Percentiles rank a stretch among this genome's conserved stretches.
Evolutionary conservation across 1,140 invertebrate genomes (phyloP).

Genomic region (Drosophila bocki): DNA sequence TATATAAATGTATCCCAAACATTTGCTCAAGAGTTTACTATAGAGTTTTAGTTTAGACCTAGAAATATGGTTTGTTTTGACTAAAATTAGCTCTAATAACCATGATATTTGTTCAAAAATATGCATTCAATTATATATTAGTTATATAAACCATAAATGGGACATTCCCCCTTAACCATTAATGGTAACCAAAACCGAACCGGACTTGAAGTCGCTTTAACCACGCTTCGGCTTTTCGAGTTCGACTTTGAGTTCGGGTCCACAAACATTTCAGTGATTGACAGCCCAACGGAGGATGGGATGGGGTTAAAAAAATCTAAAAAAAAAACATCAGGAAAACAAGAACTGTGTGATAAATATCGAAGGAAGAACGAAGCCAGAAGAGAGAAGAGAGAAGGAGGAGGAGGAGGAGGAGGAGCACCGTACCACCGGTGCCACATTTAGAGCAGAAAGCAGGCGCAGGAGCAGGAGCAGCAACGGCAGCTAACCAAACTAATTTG

Average conservation of each 20-base stretch:
- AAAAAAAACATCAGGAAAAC: slow-evolving; percentile 13
- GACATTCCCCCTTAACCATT: not conserved
- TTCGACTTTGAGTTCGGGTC: slow-evolving; percentile 56
- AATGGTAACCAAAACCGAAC: slow-evolving; percentile 19
- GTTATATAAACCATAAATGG: not conserved
- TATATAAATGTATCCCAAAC: not conserved
- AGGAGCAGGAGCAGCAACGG: slow-evolving; percentile 42
- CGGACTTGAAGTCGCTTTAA: slow-evolving; percentile 58
- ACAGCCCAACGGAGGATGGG: slow-evolving; percentile 40
- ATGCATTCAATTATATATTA: too few relatives aligned
- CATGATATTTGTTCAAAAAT: too few relatives aligned
- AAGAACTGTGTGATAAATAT: slow-evolving; percentile 30
- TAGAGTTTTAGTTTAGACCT: too few relatives aligned
- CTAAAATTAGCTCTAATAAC: too few relatives aligned
- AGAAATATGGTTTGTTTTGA: too few relatives aligned
- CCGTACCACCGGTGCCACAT: slow-evolving; percentile 52
- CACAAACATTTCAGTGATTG: slow-evolving; percentile 62
- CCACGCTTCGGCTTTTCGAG: slow-evolving; percentile 59
- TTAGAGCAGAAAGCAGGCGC: slow-evolving; percentile 32
- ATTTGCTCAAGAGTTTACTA: not conserved
- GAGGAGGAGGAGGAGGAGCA: not conserved
- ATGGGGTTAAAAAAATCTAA: slow-evolving; percentile 1
- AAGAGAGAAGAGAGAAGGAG: not conserved
- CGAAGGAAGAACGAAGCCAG: not conserved
- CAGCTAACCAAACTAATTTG: slow-evolving; percentile 83